phyloP scores from a whole-genome alignment of 64 coral and sea anemone genomes.

The Platygyra sinensis region DNA sequence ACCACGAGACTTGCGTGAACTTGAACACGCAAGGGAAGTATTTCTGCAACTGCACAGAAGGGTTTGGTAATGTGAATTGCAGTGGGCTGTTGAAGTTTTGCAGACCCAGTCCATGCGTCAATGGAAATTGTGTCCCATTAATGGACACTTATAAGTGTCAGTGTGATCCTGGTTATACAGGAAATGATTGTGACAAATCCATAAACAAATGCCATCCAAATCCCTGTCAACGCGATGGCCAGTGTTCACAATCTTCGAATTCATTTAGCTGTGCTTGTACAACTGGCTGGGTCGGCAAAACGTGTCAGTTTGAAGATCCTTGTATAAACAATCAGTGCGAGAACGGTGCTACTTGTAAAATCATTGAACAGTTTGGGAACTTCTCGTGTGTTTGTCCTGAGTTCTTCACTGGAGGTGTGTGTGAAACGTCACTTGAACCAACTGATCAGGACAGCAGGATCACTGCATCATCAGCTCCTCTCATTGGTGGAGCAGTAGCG shows the following conservation, averaged over 20 bases:
- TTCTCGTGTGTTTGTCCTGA: constrained; percentile 51
- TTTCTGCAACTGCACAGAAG: constrained; percentile 73
- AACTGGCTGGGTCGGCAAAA: constrained; percentile 22
- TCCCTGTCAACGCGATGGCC: constrained; percentile 63
- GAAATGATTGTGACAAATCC: constrained; percentile 48
- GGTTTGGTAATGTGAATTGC: constrained; percentile 82
- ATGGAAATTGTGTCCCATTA: constrained; percentile 63
- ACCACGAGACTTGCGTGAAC: constrained; percentile 63
- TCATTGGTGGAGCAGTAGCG: constrained; percentile 64
- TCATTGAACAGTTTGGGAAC: constrained; percentile 17
- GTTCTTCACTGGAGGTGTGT: not conserved
- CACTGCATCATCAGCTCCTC: too few relatives aligned
- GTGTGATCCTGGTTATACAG: constrained; percentile 50
- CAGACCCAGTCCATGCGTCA: constrained; percentile 59
- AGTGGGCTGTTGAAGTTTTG: constrained; percentile 69
- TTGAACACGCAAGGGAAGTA: constrained; percentile 53
- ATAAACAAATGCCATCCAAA: constrained; percentile 74
- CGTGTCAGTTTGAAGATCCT: constrained; percentile 38
- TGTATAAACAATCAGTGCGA: constrained; percentile 37
- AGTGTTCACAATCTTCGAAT: not conserved
- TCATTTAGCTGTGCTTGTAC: constrained; percentile 51
- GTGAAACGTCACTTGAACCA: constrained; percentile 15
- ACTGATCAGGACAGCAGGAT: not conserved
- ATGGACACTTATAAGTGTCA: constrained; percentile 57
- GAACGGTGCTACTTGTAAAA: constrained; percentile 41